Conservation (phyloP, 2,888 invertebrate species). For the Spilarctia lutea region DNA sequence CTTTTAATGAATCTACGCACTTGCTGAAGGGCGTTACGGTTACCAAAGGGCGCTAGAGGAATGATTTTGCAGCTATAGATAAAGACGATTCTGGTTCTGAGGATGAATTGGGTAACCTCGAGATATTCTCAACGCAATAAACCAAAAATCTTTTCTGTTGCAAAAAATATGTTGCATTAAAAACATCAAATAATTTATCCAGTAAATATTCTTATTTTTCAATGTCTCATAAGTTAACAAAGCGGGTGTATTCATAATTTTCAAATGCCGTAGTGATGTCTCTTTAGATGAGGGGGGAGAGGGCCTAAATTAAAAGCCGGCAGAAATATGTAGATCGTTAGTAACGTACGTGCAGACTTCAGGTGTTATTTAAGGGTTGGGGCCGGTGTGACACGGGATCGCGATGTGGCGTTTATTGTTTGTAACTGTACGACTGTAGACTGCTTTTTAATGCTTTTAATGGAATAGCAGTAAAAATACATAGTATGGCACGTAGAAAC, state of each 20-base stretch:
- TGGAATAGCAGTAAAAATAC: neutral
- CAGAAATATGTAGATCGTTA: conserved; percentile 73
- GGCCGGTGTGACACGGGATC: conserved; percentile 59
- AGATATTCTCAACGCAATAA: neutral
- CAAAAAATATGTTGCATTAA: neutral
- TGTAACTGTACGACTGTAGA: conserved; percentile 31
- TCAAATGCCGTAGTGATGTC: conserved; percentile 29
- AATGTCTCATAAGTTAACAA: conserved; percentile 4
- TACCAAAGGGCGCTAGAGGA: too few relatives aligned
- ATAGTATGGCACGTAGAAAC: too few relatives aligned
- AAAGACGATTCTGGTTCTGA: neutral
- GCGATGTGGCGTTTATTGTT: conserved; percentile 60
- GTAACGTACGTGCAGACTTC: conserved; percentile 69
- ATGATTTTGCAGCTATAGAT: too few relatives aligned
- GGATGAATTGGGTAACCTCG: neutral
- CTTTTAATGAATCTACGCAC: too few relatives aligned
- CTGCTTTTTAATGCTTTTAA: neutral
- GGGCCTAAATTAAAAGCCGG: conserved; percentile 69
- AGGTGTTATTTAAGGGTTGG: conserved; percentile 70
- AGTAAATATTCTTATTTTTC: conserved; percentile 8
- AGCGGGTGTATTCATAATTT: conserved; percentile 31
- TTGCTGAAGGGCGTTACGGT: too few relatives aligned
- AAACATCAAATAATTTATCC: neutral
- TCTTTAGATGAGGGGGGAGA: conserved; percentile 24
- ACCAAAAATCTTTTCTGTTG: neutral